Conservation (phyloP, 2,113 vertebrate species). For the Crypturellus undulatus region DNA sequence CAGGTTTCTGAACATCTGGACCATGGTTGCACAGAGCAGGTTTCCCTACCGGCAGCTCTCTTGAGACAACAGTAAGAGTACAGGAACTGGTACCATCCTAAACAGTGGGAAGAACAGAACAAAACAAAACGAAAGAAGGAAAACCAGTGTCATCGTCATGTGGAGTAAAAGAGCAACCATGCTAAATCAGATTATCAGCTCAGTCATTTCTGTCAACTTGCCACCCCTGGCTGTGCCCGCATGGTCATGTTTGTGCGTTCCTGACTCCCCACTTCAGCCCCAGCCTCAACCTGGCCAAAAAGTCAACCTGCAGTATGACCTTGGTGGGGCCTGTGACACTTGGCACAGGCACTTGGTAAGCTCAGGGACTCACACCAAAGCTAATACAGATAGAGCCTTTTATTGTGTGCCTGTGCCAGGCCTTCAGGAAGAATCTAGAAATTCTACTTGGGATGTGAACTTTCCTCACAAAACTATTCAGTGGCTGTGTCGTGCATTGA, state of each 20-base stretch:
- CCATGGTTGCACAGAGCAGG: neutral
- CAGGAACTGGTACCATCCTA: neutral
- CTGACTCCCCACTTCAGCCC: neutral
- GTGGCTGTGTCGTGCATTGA: neutral
- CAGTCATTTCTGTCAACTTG: neutral
- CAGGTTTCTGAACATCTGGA: accelerated
- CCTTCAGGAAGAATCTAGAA: neutral
- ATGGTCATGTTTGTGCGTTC: accelerated
- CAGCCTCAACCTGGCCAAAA: neutral
- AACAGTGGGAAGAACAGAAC: neutral
- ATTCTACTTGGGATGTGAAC: neutral
- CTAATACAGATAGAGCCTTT: neutral
- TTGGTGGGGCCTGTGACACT: neutral
- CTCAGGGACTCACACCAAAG: neutral
- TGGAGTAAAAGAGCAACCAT: neutral
- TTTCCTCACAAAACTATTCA: neutral
- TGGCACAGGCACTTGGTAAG: neutral
- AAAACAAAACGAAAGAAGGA: neutral
- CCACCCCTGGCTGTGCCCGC: neutral
- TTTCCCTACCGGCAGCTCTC: neutral
- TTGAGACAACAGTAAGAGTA: neutral
- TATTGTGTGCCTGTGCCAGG: accelerated
- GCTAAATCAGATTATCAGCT: neutral
- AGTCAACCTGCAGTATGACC: neutral
- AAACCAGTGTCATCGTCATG: neutral